A percentile compares a stretch with the other conserved stretches of the same genome.
These are phyloP conservation scores for Papilio aristodemus DNA, from an alignment of 1,140 invertebrate genomes.

Conservation along the genomic window DNA sequence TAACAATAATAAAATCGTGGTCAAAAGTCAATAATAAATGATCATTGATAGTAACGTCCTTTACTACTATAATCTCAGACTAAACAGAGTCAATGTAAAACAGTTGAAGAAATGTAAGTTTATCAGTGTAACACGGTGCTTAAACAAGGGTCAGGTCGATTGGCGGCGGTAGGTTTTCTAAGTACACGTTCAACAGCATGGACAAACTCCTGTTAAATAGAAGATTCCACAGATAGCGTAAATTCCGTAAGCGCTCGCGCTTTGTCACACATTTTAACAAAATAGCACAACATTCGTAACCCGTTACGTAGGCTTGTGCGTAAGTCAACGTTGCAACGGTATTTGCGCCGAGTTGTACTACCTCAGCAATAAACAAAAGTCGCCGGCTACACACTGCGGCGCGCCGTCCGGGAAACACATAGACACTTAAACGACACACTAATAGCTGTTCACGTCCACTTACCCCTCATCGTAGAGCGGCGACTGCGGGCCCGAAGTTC, in stretches of 20 bases:
- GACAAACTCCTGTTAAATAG: neutral
- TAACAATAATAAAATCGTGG: no score
- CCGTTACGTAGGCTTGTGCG: slow-evolving; percentile 20
- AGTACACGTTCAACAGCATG: no score
- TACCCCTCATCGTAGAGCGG: slow-evolving; percentile 68
- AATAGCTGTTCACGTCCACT: slow-evolving; percentile 31
- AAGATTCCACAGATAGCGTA: neutral
- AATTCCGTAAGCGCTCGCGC: neutral
- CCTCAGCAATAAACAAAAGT: slow-evolving; percentile 25
- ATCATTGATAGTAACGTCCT: no score
- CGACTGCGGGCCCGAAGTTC: slow-evolving; percentile 56
- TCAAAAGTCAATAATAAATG: no score
- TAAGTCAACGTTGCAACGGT: slow-evolving; percentile 25
- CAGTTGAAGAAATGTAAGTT: no score
- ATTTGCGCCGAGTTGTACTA: slow-evolving; percentile 24
- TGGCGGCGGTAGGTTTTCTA: no score
- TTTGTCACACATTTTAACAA: neutral
- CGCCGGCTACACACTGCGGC: neutral
- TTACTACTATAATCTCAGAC: no score
- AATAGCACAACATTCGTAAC: slow-evolving; percentile 4
- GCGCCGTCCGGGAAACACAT: neutral
- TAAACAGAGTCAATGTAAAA: no score
- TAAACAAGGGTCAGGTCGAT: no score
- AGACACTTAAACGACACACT: neutral
- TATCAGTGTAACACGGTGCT: no score